phyloP scores from a whole-genome alignment of 1,140 invertebrate genomes.

The Neodiprion lecontei region DNA sequence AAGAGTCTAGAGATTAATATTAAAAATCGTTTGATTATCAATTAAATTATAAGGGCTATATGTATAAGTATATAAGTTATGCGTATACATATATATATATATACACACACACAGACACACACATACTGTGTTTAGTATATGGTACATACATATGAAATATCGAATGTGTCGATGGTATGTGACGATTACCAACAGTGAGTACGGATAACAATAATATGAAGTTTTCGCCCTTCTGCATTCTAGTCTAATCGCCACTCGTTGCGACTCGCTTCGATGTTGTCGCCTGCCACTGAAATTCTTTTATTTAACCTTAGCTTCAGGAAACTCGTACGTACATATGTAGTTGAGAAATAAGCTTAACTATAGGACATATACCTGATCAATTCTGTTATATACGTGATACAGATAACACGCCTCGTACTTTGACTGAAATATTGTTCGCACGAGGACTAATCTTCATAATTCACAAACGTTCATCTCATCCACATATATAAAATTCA shows the following conservation, averaged over 20 bases:
- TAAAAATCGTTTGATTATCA: background rate
- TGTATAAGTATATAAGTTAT: background rate
- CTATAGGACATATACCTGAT: background rate
- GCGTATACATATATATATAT: too few species aligned
- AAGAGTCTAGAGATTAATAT: slow-evolving; percentile 3
- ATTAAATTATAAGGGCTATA: background rate
- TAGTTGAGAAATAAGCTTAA: background rate
- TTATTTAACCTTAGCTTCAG: background rate
- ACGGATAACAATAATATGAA: too few species aligned
- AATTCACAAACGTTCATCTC: too few species aligned
- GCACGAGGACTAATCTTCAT: too few species aligned
- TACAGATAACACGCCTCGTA: background rate
- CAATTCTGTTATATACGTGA: background rate
- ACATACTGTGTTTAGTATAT: too few species aligned
- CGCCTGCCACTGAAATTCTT: background rate
- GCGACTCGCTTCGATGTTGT: slow-evolving; percentile 1
- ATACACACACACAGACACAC: too few species aligned
- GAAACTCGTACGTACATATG: background rate
- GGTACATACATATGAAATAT: too few species aligned
- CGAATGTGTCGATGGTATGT: too few species aligned
- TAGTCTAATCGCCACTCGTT: background rate
- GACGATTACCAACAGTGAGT: too few species aligned
- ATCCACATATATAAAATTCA: too few species aligned
- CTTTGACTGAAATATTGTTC: background rate
- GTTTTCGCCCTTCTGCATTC: background rate